Evolutionary conservation across 2,888 invertebrate species (phyloP).

Genomic region (Deroplatys truncata): DNA sequence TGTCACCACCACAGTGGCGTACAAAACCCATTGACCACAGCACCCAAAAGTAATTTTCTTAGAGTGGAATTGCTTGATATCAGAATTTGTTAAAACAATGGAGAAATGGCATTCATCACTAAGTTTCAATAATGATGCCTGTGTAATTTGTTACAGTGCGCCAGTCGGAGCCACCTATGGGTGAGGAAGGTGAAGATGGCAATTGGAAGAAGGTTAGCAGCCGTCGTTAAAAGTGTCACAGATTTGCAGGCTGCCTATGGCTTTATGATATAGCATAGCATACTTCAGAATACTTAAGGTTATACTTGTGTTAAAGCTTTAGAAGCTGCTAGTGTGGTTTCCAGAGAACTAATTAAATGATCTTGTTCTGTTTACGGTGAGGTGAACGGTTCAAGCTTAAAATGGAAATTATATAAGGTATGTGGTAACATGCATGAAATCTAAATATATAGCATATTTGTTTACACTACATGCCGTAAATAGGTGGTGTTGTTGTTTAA

Average conservation of each 20-base stretch:
- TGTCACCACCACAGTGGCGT: too few relatives aligned
- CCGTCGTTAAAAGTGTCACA: constrained; percentile 37
- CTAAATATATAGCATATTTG: not conserved
- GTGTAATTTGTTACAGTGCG: constrained; percentile 34
- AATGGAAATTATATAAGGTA: too few relatives aligned
- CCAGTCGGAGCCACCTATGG: constrained; percentile 38
- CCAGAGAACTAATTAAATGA: too few relatives aligned
- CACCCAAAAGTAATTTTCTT: too few relatives aligned
- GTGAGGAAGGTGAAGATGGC: constrained; percentile 45
- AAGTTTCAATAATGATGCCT: too few relatives aligned
- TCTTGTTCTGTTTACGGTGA: too few relatives aligned
- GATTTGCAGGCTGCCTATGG: not conserved
- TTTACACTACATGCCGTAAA: not conserved
- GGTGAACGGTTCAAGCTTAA: too few relatives aligned
- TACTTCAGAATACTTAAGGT: not conserved
- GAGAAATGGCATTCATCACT: too few relatives aligned
- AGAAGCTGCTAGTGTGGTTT: not conserved
- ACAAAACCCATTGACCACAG: too few relatives aligned
- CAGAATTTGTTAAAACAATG: too few relatives aligned
- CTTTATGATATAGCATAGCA: not conserved
- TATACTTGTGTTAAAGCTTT: not conserved
- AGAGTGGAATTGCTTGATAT: too few relatives aligned
- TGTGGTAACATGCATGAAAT: not conserved
- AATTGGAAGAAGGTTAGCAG: constrained; percentile 42
- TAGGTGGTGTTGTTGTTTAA: not conserved